These are phyloP conservation scores for Oryzias melastigma DNA, from an alignment of 2,113 vertebrate species.

Conservation along the genomic window DNA sequence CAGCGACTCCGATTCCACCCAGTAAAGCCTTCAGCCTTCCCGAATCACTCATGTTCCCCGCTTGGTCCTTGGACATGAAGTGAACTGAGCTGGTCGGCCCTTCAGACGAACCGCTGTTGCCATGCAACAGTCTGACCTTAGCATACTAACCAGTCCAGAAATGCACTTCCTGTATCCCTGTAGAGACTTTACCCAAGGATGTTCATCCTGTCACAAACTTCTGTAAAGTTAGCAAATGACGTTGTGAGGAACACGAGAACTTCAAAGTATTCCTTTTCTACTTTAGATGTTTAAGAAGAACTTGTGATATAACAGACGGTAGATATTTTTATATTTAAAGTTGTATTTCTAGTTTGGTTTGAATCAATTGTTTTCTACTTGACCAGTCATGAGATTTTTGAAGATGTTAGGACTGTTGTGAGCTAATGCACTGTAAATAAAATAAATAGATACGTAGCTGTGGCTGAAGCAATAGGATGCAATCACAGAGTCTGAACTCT, in stretches of 20 bases:
- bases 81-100: slow-evolving; percentile 51
- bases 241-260: slow-evolving; percentile 40
- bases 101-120: slow-evolving; percentile 45
- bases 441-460: slow-evolving; percentile 20
- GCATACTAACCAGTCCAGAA: slow-evolving; percentile 51
- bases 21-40: slow-evolving; percentile 68
- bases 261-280: slow-evolving; percentile 68
- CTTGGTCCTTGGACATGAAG: slow-evolving; percentile 31
- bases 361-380: slow-evolving; percentile 35
- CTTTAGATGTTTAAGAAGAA: slow-evolving; percentile 37
- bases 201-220: slow-evolving; percentile 40
- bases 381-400: slow-evolving; percentile 31
- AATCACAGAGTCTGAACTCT: slow-evolving; percentile 11
- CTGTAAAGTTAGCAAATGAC: slow-evolving; percentile 40
- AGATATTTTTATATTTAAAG: slow-evolving; percentile 53
- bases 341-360: slow-evolving; percentile 32
- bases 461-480: slow-evolving; percentile 23
- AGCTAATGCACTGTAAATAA: slow-evolving; percentile 39
- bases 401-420: slow-evolving; percentile 21
- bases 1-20: slow-evolving; percentile 92
- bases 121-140: slow-evolving; percentile 43
- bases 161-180: slow-evolving; percentile 34
- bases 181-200: slow-evolving; percentile 34
- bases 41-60: not conserved
- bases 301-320: slow-evolving; percentile 38